Conservation (phyloP, 2,113 vertebrate species). For the Burhinus oedicnemus region DNA sequence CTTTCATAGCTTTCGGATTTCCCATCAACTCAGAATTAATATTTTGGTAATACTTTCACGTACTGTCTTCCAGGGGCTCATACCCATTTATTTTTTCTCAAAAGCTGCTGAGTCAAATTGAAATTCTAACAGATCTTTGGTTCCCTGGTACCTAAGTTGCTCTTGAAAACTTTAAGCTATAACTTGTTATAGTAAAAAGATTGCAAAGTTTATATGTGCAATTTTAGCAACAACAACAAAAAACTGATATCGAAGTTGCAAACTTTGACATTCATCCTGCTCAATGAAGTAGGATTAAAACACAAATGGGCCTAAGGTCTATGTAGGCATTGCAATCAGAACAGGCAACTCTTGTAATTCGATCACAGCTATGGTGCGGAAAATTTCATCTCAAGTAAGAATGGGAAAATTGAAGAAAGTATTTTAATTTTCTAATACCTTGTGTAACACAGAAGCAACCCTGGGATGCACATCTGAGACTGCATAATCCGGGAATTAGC, state of each 20-base stretch:
- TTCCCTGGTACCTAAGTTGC: background rate
- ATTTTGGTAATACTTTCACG: background rate
- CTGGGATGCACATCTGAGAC: background rate
- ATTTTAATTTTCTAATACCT: background rate
- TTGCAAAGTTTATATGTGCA: background rate
- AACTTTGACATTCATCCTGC: background rate
- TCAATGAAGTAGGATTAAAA: background rate
- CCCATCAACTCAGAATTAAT: background rate
- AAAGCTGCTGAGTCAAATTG: background rate
- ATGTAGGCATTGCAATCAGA: background rate
- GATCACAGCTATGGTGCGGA: background rate
- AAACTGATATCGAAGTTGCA: slow-evolving; percentile 17
- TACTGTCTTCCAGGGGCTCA: background rate
- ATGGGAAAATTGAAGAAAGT: background rate
- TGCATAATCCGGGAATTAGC: background rate
- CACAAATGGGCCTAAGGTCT: background rate
- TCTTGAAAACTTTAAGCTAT: background rate
- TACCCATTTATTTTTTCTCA: background rate
- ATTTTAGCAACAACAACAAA: slow-evolving; percentile 31
- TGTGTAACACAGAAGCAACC: background rate
- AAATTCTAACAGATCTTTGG: background rate
- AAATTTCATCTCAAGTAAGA: background rate
- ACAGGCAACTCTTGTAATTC: background rate
- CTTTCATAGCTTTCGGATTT: background rate
- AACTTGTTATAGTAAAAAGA: background rate